These are phyloP conservation scores for Tanaodytes sp. DNA, from an alignment of 2,888 invertebrate genomes.

Conservation along the genomic window DNA sequence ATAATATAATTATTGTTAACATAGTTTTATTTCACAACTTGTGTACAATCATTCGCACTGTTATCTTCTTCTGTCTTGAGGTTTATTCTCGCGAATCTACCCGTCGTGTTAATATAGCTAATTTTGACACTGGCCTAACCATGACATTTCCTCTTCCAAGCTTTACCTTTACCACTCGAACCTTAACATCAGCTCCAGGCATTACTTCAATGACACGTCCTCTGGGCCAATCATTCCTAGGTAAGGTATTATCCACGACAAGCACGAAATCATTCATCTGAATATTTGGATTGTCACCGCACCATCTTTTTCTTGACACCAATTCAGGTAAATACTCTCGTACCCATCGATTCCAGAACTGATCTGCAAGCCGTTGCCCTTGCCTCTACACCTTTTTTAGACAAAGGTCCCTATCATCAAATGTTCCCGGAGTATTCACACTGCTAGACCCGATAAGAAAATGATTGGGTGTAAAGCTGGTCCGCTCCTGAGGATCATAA, in stretches of 20 bases:
- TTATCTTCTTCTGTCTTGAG: no score
- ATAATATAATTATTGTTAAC: no score
- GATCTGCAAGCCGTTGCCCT: slow-evolving; percentile 16
- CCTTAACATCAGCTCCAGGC: slow-evolving; percentile 14
- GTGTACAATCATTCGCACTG: no score
- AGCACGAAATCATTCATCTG: slow-evolving; percentile 8
- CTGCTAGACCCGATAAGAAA: slow-evolving; percentile 17
- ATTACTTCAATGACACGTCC: slow-evolving; percentile 10
- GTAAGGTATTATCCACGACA: slow-evolving; percentile 1
- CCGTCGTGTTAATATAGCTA: slow-evolving; percentile 6
- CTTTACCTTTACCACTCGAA: slow-evolving; percentile 1
- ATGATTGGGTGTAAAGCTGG: slow-evolving; percentile 28
- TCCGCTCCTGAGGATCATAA: slow-evolving; percentile 9
- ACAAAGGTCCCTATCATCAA: slow-evolving; percentile 11
- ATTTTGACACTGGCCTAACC: slow-evolving; percentile 12
- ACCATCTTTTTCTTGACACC: slow-evolving; percentile 10
- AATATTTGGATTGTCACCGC: slow-evolving; percentile 1
- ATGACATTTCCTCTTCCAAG: slow-evolving; percentile 9
- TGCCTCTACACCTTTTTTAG: slow-evolving; percentile 14
- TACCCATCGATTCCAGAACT: slow-evolving; percentile 26
- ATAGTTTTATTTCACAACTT: no score
- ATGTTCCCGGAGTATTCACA: slow-evolving; percentile 2
- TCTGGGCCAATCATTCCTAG: slow-evolving; percentile 13
- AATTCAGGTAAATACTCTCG: slow-evolving; percentile 17
- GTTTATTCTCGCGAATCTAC: no score